These are phyloP conservation scores for Folsomia candida DNA, from an alignment of 2,888 invertebrate genomes.

Conservation along the genomic window DNA sequence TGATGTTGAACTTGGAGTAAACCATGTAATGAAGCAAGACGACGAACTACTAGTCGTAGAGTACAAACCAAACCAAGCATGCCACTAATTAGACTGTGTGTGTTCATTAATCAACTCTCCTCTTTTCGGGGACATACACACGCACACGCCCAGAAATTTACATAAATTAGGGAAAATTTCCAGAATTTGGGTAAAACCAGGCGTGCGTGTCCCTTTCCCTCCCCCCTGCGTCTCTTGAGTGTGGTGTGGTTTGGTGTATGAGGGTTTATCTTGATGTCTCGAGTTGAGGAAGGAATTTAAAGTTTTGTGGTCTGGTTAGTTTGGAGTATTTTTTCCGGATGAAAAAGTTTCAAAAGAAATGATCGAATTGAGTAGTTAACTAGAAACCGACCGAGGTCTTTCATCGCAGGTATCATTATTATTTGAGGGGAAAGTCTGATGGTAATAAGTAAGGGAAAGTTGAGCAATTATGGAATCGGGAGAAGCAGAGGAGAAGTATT, in stretches of 20 bases:
- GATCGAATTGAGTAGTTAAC: neutral
- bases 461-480: no score
- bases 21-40: neutral
- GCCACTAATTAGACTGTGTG: neutral
- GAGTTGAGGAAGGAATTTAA: neutral
- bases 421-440: no score
- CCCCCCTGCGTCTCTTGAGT: neutral
- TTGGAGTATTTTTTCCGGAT: neutral
- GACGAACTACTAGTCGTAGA: no score
- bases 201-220: no score
- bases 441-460: no score
- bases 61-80: neutral
- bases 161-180: no score
- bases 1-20: no score
- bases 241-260: neutral
- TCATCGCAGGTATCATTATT: no score
- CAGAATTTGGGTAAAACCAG: no score
- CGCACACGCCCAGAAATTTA: neutral
- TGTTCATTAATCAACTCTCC: neutral
- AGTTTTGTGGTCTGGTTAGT: neutral
- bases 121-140: neutral
- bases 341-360: neutral
- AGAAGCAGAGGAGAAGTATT: no score
- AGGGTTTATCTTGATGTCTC: neutral
- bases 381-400: no score